Base-by-base conservation (phyloP, 1,140 invertebrate genomes). In the Apis cerana region DNA sequence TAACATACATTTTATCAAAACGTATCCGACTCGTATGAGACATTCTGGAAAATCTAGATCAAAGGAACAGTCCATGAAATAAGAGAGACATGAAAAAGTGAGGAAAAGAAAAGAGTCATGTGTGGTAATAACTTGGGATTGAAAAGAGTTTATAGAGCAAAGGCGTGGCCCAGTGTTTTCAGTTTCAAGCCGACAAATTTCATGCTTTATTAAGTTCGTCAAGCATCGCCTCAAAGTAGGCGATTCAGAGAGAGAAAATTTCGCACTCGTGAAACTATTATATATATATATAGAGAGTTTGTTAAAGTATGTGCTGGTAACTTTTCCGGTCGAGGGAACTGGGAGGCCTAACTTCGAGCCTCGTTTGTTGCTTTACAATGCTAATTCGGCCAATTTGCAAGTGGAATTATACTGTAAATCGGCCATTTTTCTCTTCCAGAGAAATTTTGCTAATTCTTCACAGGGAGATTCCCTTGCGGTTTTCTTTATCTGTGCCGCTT, bases 361-460 rank as follows among this genome's bases (percentile, higher is more conserved):
- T 19, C 27, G 19, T 43, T 19, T 48, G n/a, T 27, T 27, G 50
- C 80, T 86, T 87, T 80, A 64, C 77, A 77, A 86, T 87, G 85
- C 76, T 87, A 88, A 87, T 88, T 23, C 65, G 8, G n/a, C 27
- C 52, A 52, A 88, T 88, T 88, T 88, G 85, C 86, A 88, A 88
- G 82, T 83, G 76, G 69, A 88, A 88, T n/a, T 54, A 68, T 54
- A 68, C n/a, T 19, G 54, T 58, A 54, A 54, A 72, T 72, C 77
- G 56, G 5, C 43, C 48, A 21, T 43, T 76, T 21, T 54, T 54
- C 61, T 52, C 13, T 21, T 33, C 17, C 21, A 13, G 33, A 19
- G 15, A 59, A 80, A 74, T 72, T 80, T 72, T 27, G n/a, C 33
- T 80, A 80, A 80, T 80, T 80, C 79, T 17, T 58, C 61, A n/a